phyloP scores from a whole-genome alignment of 2,113 vertebrate genomes.

The Brachypteracias leptosomus region DNA sequence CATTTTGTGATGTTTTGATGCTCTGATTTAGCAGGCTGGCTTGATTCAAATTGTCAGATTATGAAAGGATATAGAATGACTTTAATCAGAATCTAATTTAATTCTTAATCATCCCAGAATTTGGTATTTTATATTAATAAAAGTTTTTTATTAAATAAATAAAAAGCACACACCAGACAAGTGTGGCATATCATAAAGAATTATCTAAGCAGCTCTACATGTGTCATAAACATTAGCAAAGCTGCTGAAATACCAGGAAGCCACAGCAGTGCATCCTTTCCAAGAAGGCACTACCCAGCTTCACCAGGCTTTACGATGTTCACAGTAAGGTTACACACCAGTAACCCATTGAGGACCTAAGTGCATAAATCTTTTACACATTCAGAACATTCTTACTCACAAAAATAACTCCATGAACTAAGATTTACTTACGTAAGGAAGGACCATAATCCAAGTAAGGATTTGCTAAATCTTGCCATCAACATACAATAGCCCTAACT shows the following conservation, averaged over 20 bases:
- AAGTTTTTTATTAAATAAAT: background rate
- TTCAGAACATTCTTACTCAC: background rate
- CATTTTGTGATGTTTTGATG: background rate
- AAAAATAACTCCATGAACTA: accelerated
- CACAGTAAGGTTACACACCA: accelerated
- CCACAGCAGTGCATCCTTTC: background rate
- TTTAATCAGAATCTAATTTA: background rate
- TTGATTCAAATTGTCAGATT: background rate
- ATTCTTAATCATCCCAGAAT: background rate
- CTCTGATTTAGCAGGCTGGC: background rate
- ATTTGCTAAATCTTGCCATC: background rate
- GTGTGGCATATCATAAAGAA: background rate
- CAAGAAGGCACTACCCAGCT: no score
- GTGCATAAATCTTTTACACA: accelerated
- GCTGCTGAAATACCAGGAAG: background rate
- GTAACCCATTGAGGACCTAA: background rate
- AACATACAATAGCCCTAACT: no score
- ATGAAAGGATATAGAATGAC: background rate
- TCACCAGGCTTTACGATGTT: accelerated
- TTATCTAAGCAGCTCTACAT: background rate
- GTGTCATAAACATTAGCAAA: background rate
- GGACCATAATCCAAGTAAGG: background rate
- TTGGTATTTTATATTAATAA: background rate
- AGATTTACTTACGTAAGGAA: background rate
- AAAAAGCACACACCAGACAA: background rate